These are phyloP conservation scores for Sisyra nigra DNA, from an alignment of 2,888 invertebrate genomes.

Conservation along the genomic window DNA sequence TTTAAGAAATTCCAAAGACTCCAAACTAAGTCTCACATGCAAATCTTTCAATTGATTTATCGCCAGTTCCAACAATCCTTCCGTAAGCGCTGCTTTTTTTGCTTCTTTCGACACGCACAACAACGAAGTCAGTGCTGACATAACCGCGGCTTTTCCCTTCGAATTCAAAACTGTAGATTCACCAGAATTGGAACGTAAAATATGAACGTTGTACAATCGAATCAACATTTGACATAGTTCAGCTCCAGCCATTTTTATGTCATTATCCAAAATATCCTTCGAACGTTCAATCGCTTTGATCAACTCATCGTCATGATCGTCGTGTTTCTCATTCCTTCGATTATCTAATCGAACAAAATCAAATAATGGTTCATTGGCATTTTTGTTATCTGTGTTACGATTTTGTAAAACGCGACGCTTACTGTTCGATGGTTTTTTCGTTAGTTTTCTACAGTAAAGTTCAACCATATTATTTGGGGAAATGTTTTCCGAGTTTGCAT, in stretches of 20 bases:
- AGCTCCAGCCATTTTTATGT: constrained; percentile 22
- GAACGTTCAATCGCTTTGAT: too few relatives aligned
- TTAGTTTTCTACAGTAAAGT: too few relatives aligned
- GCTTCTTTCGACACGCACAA: constrained; percentile 30
- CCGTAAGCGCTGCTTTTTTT: constrained; percentile 26
- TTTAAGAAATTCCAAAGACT: constrained; percentile 28
- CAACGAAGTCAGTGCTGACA: constrained; percentile 27
- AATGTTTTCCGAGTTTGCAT: background rate
- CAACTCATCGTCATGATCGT: too few relatives aligned
- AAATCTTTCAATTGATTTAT: constrained; percentile 29
- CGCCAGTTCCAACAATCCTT: constrained; percentile 24
- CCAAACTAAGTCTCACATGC: constrained; percentile 29
- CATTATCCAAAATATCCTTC: background rate
- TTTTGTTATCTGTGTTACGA: too few relatives aligned
- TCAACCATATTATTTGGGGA: background rate
- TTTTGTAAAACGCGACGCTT: too few relatives aligned
- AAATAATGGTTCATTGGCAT: too few relatives aligned
- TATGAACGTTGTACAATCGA: constrained; percentile 28
- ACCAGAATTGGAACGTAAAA: constrained; percentile 20
- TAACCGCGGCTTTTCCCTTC: constrained; percentile 26
- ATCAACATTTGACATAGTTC: constrained; percentile 30
- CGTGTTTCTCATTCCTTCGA: too few relatives aligned
- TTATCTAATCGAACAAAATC: too few relatives aligned
- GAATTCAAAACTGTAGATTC: constrained; percentile 9
- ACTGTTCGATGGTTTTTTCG: too few relatives aligned